Conservation (phyloP, 2,888 invertebrate genomes). For the Megalurothrips usitatus region DNA sequence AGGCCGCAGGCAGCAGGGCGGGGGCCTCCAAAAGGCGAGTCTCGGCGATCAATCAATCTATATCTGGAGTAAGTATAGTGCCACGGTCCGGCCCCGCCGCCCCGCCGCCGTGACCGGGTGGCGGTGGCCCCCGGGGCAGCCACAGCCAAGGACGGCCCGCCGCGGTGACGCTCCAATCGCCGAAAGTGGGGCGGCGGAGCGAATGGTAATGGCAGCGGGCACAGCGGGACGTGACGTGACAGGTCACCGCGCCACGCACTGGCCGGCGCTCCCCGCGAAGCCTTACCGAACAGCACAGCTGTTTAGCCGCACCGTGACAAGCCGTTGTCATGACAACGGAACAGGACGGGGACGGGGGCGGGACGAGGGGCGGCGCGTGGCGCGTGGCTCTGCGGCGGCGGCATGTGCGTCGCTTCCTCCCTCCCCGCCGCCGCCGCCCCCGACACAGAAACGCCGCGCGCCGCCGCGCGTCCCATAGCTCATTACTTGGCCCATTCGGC, state of each 20-base stretch:
- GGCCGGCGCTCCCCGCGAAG: neutral
- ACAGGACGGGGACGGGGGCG: neutral
- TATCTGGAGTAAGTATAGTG: neutral
- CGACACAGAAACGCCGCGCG: neutral
- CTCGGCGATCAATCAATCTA: neutral
- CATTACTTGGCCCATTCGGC: neutral
- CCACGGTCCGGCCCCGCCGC: neutral
- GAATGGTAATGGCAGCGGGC: neutral
- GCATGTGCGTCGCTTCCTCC: neutral
- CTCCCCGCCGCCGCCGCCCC: neutral
- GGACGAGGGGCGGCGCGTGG: neutral
- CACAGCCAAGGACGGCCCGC: too few species aligned
- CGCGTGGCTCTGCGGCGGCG: neutral
- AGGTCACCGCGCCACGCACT: neutral
- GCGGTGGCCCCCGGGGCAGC: too few species aligned
- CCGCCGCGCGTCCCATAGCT: neutral
- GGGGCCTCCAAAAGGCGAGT: neutral
- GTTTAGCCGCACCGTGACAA: neutral
- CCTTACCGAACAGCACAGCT: neutral
- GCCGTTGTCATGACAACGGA: neutral
- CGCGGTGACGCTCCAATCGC: neutral
- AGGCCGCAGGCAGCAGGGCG: too few species aligned
- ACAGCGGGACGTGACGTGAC: neutral
- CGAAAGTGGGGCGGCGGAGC: neutral
- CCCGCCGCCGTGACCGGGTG: neutral